A percentile compares a stretch with the other conserved stretches of the same genome.
phyloP scores from a whole-genome alignment of 2,888 invertebrate genomes.

The Agrochola lota region DNA sequence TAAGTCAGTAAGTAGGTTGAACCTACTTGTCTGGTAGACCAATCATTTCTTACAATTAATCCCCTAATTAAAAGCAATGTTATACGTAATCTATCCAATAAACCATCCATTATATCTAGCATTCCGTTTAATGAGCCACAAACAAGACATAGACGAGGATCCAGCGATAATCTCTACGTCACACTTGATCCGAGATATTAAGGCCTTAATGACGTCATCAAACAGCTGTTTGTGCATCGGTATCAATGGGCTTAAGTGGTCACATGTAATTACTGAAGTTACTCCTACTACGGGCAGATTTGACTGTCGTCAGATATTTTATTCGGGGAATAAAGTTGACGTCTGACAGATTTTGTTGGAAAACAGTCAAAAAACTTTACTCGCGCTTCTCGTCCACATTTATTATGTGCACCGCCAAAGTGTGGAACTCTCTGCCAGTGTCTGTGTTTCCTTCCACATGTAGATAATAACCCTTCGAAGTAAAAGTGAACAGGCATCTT shows the following conservation, averaged over 20 bases:
- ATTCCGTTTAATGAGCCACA: constrained; percentile 15
- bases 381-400: too few relatives aligned
- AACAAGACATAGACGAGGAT: constrained; percentile 19
- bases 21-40: neutral
- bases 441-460: too few relatives aligned
- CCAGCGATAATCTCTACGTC: constrained; percentile 20
- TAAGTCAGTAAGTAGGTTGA: neutral
- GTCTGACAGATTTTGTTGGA: too few relatives aligned
- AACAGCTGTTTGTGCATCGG: constrained; percentile 35
- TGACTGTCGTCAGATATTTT: too few relatives aligned
- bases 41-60: neutral
- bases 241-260: constrained; percentile 9
- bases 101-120: constrained; percentile 19
- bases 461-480: too few relatives aligned
- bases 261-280: constrained; percentile 11
- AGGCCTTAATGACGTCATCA: constrained; percentile 48
- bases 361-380: too few relatives aligned
- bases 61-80: neutral
- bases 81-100: constrained; percentile 1
- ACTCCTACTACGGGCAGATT: neutral
- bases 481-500: too few relatives aligned
- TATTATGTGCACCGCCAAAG: too few relatives aligned
- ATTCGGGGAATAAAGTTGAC: too few relatives aligned
- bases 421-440: too few relatives aligned
- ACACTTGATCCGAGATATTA: constrained; percentile 39